Percentiles rank a stretch among this genome's conserved stretches.
Evolutionary conservation across 2,797 vertebrate species (phyloP).

Genomic region (Dermochelys coriacea): DNA sequence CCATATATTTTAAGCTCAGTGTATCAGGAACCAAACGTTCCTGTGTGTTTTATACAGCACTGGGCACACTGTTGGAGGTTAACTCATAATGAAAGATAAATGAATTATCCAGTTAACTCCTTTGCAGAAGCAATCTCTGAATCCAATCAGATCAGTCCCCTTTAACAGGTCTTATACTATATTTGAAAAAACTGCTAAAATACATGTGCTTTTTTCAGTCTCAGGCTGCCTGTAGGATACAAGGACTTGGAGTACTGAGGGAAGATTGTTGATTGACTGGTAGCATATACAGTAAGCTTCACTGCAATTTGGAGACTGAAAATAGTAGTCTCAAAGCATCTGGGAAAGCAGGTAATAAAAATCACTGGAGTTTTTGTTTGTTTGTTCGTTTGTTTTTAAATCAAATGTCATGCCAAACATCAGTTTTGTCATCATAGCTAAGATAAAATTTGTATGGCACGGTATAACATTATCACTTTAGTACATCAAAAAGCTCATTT

Average conservation of each 20-base stretch:
- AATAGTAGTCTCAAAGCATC: conserved; percentile 47
- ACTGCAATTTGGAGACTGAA: conserved; percentile 63
- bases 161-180: conserved; percentile 39
- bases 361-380: conserved; percentile 13
- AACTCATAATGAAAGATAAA: not conserved
- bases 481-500: not conserved
- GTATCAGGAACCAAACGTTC: not conserved
- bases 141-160: conserved; percentile 60
- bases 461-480: conserved; percentile 29
- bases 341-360: not conserved
- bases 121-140: conserved; percentile 36
- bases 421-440: conserved; percentile 38
- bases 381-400: conserved; percentile 21
- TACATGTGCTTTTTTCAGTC: conserved; percentile 44
- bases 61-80: not conserved
- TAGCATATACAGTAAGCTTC: conserved; percentile 52
- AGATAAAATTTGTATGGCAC: not conserved
- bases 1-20: not conserved
- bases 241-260: not conserved
- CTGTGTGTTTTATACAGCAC: not conserved
- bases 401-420: conserved; percentile 56
- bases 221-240: conserved; percentile 36
- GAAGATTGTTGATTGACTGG: conserved; percentile 57
- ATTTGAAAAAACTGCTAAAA: conserved; percentile 51
- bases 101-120: conserved; percentile 24